A percentile compares a stretch with the other conserved stretches of the same genome.
These are phyloP conservation scores for Carcharodon carcharias DNA, from an alignment of 2,797 vertebrate genomes.

Conservation along the genomic window DNA sequence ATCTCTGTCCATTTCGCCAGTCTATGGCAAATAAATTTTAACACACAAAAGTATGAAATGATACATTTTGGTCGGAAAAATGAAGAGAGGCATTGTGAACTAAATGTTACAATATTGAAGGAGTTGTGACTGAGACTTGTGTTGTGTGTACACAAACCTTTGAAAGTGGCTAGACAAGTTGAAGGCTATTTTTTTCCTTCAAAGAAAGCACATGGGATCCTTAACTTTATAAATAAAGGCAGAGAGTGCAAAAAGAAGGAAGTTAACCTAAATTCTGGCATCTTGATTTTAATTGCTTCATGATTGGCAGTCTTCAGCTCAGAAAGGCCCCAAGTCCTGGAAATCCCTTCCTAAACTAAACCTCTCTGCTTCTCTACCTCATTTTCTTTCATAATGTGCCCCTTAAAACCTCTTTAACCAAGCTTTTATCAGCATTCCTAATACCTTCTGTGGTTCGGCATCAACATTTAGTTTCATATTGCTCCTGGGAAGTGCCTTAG, in stretches of 20 bases:
- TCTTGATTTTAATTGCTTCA: background rate
- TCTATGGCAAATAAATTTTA: background rate
- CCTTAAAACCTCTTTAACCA: background rate
- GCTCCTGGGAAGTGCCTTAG: background rate
- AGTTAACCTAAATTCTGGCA: background rate
- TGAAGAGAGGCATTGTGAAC: background rate
- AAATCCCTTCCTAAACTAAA: background rate
- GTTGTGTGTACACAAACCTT: background rate
- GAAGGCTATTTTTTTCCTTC: background rate
- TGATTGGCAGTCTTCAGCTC: background rate
- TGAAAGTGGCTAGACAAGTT: background rate
- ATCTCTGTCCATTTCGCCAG: background rate
- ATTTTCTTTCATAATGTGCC: background rate
- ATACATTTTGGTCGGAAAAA: background rate
- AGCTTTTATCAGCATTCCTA: background rate
- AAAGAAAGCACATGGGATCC: background rate
- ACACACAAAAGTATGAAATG: background rate
- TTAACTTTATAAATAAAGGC: background rate
- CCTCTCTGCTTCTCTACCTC: background rate
- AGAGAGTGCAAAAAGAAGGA: background rate
- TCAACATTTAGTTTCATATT: background rate
- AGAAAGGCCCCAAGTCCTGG: background rate
- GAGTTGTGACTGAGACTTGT: background rate
- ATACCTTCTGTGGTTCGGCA: background rate
- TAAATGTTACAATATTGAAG: background rate